Evolutionary conservation across 2,888 invertebrate species (phyloP), one percentile per base, ranked within the genome.

Genomic region (Beris chalybata): DNA sequence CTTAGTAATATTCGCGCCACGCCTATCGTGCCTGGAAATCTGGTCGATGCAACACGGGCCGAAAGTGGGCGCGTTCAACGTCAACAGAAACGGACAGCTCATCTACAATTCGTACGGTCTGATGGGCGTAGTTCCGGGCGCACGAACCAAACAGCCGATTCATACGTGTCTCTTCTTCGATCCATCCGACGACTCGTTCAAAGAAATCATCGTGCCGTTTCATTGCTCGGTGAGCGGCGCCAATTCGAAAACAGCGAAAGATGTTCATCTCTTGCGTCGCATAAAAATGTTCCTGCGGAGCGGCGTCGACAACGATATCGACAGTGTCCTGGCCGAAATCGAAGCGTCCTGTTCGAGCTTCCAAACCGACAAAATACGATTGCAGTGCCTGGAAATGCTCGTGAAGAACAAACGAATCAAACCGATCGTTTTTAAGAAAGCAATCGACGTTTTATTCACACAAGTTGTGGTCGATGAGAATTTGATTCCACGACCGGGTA

Each of bases 41-140:
- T 95, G 97, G 89, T 85, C 93, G 4, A 86, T 94, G 75, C 93
- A 95, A 76, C 89, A 92, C 76, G 97, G 97, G 0, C 89, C 90
- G 11, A 89, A 94, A 79, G 90, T 97, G 6, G 92, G 94, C 12
- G 93, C 93, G 0, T 97, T 97, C 78, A 91, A 91, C 54, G 94
- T 95, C 0, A 89, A 91, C 54, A 95, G 93, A 79, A 86, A 88
- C 76, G 94, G 93, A 38, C 87, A 88, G 74, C 82, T 95, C 30
- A 75, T 95, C 4, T 93, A 93, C 76, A 89, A 90, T 56, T 89
- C 89, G 69, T 90, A 94, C 76, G 91, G 92, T 9, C 82, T 95
- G 66, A 85, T 95, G 77, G 94, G 94, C 3, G 83, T 90, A 30
- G 82, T 82, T 47, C 82, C 82, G 64, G 84, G 83, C 48, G 83